Percentiles rank a stretch among this genome's conserved stretches.
These are phyloP conservation scores for Pharmacophagus antenor DNA, from an alignment of 2,888 invertebrate species.

Conservation along the genomic window DNA sequence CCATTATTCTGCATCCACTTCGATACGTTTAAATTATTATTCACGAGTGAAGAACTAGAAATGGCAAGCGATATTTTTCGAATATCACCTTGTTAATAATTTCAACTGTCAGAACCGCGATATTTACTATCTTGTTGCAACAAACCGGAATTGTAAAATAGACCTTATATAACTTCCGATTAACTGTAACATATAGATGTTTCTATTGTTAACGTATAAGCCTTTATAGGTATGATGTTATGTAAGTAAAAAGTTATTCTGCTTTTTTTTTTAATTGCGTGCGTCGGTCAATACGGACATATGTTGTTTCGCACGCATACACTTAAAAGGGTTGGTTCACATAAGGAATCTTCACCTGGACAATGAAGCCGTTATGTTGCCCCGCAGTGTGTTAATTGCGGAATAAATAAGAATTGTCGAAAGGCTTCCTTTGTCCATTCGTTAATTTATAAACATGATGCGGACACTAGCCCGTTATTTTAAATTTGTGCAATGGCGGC, in stretches of 20 bases:
- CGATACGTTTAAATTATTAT: slow-evolving; percentile 49
- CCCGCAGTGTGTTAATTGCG: slow-evolving; percentile 22
- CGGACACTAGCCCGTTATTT: slow-evolving; percentile 34
- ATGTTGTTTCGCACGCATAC: slow-evolving; percentile 12
- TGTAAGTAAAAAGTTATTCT: slow-evolving; percentile 32
- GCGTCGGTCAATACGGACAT: slow-evolving; percentile 10
- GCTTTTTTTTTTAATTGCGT: slow-evolving; percentile 37
- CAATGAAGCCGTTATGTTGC: slow-evolving; percentile 27
- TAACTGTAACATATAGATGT: neutral
- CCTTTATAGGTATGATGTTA: slow-evolving; percentile 29
- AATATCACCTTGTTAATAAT: slow-evolving; percentile 39
- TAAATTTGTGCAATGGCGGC: slow-evolving; percentile 35
- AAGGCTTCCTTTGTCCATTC: slow-evolving; percentile 21
- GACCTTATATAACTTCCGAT: neutral
- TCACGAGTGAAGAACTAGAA: slow-evolving; percentile 34
- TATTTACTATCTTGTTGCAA: slow-evolving; percentile 37
- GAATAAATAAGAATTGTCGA: slow-evolving; percentile 18
- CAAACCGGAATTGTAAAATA: neutral
- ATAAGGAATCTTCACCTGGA: slow-evolving; percentile 24
- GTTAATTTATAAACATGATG: slow-evolving; percentile 26
- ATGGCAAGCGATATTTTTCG: slow-evolving; percentile 36
- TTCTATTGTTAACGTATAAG: slow-evolving; percentile 35
- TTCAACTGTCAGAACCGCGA: slow-evolving; percentile 41
- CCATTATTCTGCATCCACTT: slow-evolving; percentile 52
- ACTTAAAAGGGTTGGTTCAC: slow-evolving; percentile 7